These are phyloP conservation scores for Gila robusta DNA, from an alignment of 2,797 vertebrate genomes.

Conservation along the genomic window DNA sequence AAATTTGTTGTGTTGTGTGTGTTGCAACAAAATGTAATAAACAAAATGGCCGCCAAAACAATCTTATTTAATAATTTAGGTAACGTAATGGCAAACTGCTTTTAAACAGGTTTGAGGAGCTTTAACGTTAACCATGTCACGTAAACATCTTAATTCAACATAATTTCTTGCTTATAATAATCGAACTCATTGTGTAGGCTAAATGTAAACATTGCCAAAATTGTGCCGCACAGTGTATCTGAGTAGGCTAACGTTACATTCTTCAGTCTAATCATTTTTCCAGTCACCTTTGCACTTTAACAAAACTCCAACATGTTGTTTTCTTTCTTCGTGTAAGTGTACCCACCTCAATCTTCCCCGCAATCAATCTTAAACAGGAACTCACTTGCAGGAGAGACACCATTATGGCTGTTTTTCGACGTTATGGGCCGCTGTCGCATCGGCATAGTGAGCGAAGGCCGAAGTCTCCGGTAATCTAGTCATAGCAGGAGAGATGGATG, in stretches of 20 bases:
- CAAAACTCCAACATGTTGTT: neutral
- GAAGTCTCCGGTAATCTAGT: slow-evolving; percentile 59
- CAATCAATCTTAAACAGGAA: slow-evolving; percentile 68
- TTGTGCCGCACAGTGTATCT: neutral
- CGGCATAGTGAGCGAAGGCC: slow-evolving; percentile 45
- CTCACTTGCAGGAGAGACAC: slow-evolving; percentile 70
- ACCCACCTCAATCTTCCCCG: slow-evolving; percentile 28
- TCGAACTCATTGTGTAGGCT: neutral
- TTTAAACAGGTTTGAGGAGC: neutral
- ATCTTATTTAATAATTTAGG: no score
- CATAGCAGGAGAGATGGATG: slow-evolving; percentile 66
- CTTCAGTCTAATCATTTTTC: neutral
- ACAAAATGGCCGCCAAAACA: neutral
- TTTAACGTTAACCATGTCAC: neutral
- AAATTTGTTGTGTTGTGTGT: neutral
- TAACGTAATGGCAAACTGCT: no score
- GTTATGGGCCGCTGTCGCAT: slow-evolving; percentile 52
- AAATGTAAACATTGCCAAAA: no score
- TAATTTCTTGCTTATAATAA: neutral
- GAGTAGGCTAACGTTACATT: neutral
- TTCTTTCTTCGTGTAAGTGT: neutral
- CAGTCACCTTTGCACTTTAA: neutral
- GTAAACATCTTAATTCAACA: neutral
- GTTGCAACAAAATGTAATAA: neutral
- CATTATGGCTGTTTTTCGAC: slow-evolving; percentile 72